These are phyloP conservation scores for Oncorhynchus nerka DNA, from an alignment of 2,113 vertebrate genomes.

Conservation along the genomic window DNA sequence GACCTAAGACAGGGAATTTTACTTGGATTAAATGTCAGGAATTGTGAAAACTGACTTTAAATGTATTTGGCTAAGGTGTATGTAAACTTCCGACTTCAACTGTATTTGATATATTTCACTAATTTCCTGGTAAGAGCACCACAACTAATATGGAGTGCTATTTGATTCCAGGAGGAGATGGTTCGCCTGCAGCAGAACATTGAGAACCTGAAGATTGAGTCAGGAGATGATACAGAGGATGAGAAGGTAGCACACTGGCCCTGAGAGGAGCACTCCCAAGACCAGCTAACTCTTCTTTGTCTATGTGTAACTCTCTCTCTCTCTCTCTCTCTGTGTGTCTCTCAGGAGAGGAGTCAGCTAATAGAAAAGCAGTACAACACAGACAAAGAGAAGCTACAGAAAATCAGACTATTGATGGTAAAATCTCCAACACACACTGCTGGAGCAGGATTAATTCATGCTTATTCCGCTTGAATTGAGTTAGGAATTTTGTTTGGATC, in stretches of 20 bases:
- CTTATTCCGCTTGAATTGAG: too few species aligned
- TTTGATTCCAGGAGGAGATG: slow-evolving; percentile 88
- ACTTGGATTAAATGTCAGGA: too few species aligned
- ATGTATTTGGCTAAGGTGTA: too few species aligned
- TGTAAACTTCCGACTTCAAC: too few species aligned
- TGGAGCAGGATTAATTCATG: not conserved
- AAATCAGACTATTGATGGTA: slow-evolving; percentile 92
- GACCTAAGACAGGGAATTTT: too few species aligned
- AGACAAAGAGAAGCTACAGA: slow-evolving; percentile 93
- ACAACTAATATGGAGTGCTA: too few species aligned
- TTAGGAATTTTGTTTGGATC: too few species aligned
- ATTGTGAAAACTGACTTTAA: too few species aligned
- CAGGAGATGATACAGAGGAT: slow-evolving; percentile 71
- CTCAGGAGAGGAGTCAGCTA: slow-evolving; percentile 81
- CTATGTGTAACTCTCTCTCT: not conserved
- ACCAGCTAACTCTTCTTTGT: not conserved
- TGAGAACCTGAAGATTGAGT: slow-evolving; percentile 78
- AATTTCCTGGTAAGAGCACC: too few species aligned
- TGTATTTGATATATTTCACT: not conserved
- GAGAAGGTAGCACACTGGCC: slow-evolving; percentile 77
- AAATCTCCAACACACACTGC: slow-evolving; percentile 23
- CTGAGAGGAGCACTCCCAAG: not conserved
- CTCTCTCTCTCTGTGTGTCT: not conserved
- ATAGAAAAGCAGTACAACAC: slow-evolving; percentile 85
- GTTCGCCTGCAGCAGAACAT: slow-evolving; percentile 86